These are phyloP conservation scores for Athripsodes cinereus DNA, from an alignment of 2,888 invertebrate genomes.

Conservation along the genomic window DNA sequence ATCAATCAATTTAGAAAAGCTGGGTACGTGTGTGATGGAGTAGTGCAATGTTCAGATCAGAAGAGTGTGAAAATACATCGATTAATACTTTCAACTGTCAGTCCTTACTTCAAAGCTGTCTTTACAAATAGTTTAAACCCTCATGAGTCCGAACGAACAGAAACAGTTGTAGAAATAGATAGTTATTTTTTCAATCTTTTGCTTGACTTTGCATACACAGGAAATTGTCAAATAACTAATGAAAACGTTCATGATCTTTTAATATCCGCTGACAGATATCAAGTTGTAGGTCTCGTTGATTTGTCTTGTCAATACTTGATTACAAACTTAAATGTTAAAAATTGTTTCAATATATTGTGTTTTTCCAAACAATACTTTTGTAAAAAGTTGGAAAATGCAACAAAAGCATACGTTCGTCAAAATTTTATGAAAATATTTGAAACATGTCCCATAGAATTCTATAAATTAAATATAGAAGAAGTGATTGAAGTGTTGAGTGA, in stretches of 20 bases:
- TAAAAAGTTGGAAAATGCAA: slow-evolving; percentile 56
- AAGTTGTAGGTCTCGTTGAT: slow-evolving; percentile 65
- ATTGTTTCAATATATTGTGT: slow-evolving; percentile 65
- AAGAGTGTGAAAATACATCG: slow-evolving; percentile 60
- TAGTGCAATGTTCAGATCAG: slow-evolving; percentile 57
- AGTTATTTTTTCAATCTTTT: slow-evolving; percentile 53
- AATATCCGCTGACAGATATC: slow-evolving; percentile 66
- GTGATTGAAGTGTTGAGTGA: slow-evolving; percentile 58
- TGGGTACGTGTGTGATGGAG: slow-evolving; percentile 65
- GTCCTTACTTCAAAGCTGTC: slow-evolving; percentile 67
- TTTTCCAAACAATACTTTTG: slow-evolving; percentile 68
- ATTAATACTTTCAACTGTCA: slow-evolving; percentile 63
- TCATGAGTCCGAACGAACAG: slow-evolving; percentile 55
- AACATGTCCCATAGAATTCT: slow-evolving; percentile 56
- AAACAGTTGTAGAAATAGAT: slow-evolving; percentile 55
- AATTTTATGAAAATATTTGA: slow-evolving; percentile 56
- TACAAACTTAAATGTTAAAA: slow-evolving; percentile 57
- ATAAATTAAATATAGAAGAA: slow-evolving; percentile 54
- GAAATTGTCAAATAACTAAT: slow-evolving; percentile 55
- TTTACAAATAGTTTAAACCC: slow-evolving; percentile 57
- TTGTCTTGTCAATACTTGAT: slow-evolving; percentile 62
- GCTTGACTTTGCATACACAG: slow-evolving; percentile 71
- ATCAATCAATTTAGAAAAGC: slow-evolving; percentile 63
- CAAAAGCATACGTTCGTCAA: slow-evolving; percentile 52
- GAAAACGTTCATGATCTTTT: slow-evolving; percentile 65